Evolutionary conservation across 2,888 invertebrate species (phyloP).

Genomic region (Leptopilina myrica): DNA sequence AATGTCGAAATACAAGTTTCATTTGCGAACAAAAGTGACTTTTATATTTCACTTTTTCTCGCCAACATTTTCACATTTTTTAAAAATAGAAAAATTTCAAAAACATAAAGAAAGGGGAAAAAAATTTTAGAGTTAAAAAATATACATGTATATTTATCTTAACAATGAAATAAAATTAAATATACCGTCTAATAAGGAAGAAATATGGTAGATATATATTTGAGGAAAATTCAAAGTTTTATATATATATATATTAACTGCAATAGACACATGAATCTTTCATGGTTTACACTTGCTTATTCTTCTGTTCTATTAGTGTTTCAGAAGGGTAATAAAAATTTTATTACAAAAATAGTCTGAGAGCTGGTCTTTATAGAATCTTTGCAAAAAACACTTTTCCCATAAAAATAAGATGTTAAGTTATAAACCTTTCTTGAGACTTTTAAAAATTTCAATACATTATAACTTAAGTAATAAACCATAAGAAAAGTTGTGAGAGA

Average conservation of each 20-base stretch:
- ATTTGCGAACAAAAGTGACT: not conserved
- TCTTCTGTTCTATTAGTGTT: not conserved
- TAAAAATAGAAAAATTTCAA: not conserved
- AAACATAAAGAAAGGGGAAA: not conserved
- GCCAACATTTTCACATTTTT: not conserved
- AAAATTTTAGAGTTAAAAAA: not conserved
- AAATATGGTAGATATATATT: not conserved
- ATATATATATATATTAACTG: not conserved
- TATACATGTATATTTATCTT: not conserved
- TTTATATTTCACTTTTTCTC: slow-evolving; percentile 12
- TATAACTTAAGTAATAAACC: not conserved
- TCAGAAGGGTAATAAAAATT: slow-evolving; percentile 1
- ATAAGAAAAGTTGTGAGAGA: not conserved
- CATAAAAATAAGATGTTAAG: not conserved
- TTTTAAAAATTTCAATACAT: too few relatives aligned
- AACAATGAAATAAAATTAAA: not conserved
- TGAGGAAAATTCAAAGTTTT: not conserved
- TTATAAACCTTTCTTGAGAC: not conserved
- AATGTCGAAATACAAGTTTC: slow-evolving; percentile 10
- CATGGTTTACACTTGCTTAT: not conserved
- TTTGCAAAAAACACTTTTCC: not conserved
- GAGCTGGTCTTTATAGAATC: slow-evolving; percentile 1
- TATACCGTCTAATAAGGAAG: not conserved
- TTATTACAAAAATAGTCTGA: not conserved
- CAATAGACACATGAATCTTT: not conserved